phyloP scores from a whole-genome alignment of 2,797 vertebrate genomes.

The Lutjanus argentimaculatus region DNA sequence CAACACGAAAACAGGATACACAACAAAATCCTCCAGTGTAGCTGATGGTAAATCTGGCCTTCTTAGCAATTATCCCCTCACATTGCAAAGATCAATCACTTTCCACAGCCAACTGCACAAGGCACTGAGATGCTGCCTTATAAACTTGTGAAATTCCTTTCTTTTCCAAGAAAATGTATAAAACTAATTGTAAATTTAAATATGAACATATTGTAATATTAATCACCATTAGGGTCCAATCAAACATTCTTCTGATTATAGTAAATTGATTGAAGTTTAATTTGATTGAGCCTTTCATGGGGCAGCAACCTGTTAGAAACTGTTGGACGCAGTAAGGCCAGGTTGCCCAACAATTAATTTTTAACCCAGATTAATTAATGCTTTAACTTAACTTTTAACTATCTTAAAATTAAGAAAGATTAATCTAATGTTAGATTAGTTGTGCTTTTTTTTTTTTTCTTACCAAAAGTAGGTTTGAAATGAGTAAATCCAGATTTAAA shows the following conservation, averaged over 20 bases:
- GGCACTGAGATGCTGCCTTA: neutral
- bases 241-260: neutral
- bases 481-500: too few relatives aligned
- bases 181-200: neutral
- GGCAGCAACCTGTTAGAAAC: neutral
- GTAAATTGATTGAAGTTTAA: neutral
- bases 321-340: neutral
- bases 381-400: too few relatives aligned
- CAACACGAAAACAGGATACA: constrained; percentile 59
- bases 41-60: constrained; percentile 50
- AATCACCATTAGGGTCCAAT: neutral
- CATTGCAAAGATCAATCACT: constrained; percentile 29
- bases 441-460: too few relatives aligned
- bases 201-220: neutral
- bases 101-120: neutral
- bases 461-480: too few relatives aligned
- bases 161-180: neutral
- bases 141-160: constrained; percentile 18
- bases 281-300: neutral
- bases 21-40: constrained; percentile 45
- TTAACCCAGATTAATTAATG: too few relatives aligned
- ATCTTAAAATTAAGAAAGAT: too few relatives aligned
- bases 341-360: too few relatives aligned
- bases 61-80: constrained; percentile 34
- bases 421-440: too few relatives aligned